A percentile compares a stretch with the other conserved stretches of the same genome.
Evolutionary conservation across 2,888 invertebrate species (phyloP).

Genomic region (Lordiphosa fenestrarum): DNA sequence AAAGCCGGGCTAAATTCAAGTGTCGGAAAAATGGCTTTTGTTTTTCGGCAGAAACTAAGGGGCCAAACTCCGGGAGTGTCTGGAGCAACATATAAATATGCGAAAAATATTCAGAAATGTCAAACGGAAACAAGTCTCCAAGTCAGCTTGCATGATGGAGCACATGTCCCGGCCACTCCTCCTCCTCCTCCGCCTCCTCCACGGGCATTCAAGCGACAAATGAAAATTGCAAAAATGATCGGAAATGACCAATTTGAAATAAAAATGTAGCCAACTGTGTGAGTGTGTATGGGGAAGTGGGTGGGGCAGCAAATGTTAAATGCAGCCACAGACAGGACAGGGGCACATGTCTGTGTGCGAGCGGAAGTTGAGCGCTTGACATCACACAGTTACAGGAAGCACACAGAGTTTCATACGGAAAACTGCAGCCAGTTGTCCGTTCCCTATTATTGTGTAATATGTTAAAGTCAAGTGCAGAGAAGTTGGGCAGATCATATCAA

Average conservation of each 20-base stretch:
- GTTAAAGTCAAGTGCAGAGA: conserved; percentile 56
- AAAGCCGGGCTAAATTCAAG: conserved; percentile 48
- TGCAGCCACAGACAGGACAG: conserved; percentile 31
- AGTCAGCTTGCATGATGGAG: conserved; percentile 60
- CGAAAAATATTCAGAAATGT: conserved; percentile 41
- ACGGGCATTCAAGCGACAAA: conserved; percentile 59
- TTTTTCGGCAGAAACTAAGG: conserved; percentile 34
- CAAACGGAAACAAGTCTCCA: conserved; percentile 59
- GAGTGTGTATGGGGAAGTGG: conserved; percentile 15
- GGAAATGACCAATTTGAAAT: conserved; percentile 77
- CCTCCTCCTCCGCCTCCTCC: conserved; percentile 11
- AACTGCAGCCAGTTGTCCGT: conserved; percentile 15
- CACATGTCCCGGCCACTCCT: conserved; percentile 37
- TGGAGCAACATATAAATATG: conserved; percentile 29
- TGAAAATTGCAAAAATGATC: conserved; percentile 65
- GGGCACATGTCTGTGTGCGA: conserved; percentile 15
- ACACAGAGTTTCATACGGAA: conserved; percentile 23
- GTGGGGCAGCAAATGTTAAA: conserved; percentile 29
- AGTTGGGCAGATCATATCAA: conserved; percentile 52
- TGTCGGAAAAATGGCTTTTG: conserved; percentile 65
- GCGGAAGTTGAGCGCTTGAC: conserved; percentile 55
- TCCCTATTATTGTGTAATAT: conserved; percentile 25
- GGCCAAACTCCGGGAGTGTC: conserved; percentile 12
- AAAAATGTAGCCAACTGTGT: conserved; percentile 53
- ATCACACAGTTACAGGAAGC: conserved; percentile 35